phyloP scores from a whole-genome alignment of 2,113 vertebrate species.

The Ploceus nigricollis region DNA sequence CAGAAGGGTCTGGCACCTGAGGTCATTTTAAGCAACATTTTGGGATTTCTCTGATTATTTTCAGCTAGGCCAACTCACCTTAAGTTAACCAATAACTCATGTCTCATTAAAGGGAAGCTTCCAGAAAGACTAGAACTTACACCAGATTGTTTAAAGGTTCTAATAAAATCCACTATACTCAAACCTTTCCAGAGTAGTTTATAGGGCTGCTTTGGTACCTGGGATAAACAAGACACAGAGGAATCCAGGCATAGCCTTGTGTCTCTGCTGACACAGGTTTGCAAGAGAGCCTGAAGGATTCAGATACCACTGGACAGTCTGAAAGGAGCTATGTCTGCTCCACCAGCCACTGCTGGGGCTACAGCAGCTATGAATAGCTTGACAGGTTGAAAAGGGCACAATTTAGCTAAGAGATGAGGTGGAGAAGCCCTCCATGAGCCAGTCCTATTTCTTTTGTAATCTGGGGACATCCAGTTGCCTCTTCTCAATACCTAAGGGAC shows the following conservation, averaged over 20 bases:
- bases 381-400: not conserved
- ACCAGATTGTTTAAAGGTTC: not conserved
- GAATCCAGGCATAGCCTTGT: not conserved
- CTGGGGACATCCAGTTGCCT: not conserved
- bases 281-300: not conserved
- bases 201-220: not conserved
- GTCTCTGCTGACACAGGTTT: not conserved
- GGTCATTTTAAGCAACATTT: not conserved
- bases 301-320: not conserved
- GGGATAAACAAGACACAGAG: not conserved
- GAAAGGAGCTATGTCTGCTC: not conserved
- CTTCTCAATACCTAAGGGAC: not conserved
- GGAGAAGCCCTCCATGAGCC: not conserved
- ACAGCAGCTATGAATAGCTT: not conserved
- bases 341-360: not conserved
- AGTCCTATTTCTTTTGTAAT: not conserved
- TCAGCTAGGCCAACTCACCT: not conserved
- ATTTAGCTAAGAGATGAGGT: not conserved
- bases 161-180: not conserved
- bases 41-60: not conserved
- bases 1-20: not conserved
- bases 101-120: not conserved
- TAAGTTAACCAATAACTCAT: not conserved
- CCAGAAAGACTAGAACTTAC: not conserved
- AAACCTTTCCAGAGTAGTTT: not conserved